Evolutionary conservation across 1,140 invertebrate species (phyloP).

Genomic region (Drosophila trapezifrons): DNA sequence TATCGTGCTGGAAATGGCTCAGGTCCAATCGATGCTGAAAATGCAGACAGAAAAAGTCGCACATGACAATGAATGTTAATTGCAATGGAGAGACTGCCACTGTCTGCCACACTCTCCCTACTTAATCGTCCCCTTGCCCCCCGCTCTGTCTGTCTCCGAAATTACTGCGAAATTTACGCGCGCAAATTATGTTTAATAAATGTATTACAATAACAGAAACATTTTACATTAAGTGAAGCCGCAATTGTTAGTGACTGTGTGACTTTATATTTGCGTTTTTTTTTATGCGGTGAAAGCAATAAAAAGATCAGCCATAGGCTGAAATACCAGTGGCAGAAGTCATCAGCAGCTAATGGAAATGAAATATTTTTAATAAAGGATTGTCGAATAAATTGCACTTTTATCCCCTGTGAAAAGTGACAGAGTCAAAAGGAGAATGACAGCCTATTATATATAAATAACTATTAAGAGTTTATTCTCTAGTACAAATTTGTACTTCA

Average conservation of each 20-base stretch:
- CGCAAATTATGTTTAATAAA: slow-evolving; percentile 80
- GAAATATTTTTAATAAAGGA: slow-evolving; percentile 38
- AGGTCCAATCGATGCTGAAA: slow-evolving; percentile 35
- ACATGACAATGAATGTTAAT: slow-evolving; percentile 82
- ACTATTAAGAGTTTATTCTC: background rate
- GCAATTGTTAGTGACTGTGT: slow-evolving; percentile 44
- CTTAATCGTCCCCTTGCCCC: slow-evolving; percentile 8
- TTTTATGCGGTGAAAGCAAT: slow-evolving; percentile 47
- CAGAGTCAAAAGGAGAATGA: background rate
- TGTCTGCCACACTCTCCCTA: slow-evolving; percentile 6
- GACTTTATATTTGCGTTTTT: slow-evolving; percentile 15
- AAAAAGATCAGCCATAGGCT: slow-evolving; percentile 66
- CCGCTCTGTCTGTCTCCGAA: slow-evolving; percentile 11
- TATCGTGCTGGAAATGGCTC: slow-evolving; percentile 71
- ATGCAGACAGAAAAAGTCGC: slow-evolving; percentile 58
- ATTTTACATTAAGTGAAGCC: slow-evolving; percentile 69
- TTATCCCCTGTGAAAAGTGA: slow-evolving; percentile 1
- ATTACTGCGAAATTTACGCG: slow-evolving; percentile 63
- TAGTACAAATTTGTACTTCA: background rate
- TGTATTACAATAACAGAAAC: slow-evolving; percentile 73
- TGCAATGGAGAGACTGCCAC: slow-evolving; percentile 47
- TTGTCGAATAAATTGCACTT: slow-evolving; percentile 19
- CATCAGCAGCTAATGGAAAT: slow-evolving; percentile 38
- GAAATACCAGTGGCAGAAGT: slow-evolving; percentile 23
- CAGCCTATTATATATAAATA: background rate